These are phyloP conservation scores for Callipepla californica DNA, from an alignment of 2,113 vertebrate species.

Conservation along the genomic window DNA sequence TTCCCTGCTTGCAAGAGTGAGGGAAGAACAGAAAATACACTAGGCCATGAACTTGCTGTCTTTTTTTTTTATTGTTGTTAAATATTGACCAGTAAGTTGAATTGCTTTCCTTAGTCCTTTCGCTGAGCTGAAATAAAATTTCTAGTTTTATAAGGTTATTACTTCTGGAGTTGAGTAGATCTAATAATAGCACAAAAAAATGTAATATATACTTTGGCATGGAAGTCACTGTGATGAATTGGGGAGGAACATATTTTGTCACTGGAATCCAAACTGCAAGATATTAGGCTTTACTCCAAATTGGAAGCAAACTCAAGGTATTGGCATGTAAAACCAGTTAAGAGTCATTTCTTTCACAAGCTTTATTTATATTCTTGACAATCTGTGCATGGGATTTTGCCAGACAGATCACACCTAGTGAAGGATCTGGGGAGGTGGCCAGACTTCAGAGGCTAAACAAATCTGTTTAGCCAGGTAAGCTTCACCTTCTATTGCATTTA, in stretches of 20 bases:
- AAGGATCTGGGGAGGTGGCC: neutral
- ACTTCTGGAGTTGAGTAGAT: neutral
- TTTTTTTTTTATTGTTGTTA: neutral
- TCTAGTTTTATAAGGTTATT: neutral
- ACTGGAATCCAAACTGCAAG: neutral
- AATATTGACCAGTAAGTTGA: neutral
- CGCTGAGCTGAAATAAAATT: neutral
- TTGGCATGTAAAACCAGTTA: neutral
- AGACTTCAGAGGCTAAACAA: neutral
- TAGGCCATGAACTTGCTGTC: neutral
- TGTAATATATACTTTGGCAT: neutral
- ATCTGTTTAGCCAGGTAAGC: neutral
- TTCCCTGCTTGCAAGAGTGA: neutral
- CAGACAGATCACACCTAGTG: neutral
- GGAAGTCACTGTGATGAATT: neutral
- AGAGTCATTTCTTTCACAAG: neutral
- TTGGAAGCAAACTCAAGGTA: neutral
- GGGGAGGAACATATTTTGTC: neutral
- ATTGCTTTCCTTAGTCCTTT: neutral
- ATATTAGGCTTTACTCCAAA: neutral
- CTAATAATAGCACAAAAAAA: neutral
- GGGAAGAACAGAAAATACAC: neutral
- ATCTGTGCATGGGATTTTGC: neutral
- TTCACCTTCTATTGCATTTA: neutral
- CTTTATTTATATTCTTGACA: neutral